phyloP scores from a whole-genome alignment of 2,888 invertebrate species.

The Amblyjoppa fuscipennis region DNA sequence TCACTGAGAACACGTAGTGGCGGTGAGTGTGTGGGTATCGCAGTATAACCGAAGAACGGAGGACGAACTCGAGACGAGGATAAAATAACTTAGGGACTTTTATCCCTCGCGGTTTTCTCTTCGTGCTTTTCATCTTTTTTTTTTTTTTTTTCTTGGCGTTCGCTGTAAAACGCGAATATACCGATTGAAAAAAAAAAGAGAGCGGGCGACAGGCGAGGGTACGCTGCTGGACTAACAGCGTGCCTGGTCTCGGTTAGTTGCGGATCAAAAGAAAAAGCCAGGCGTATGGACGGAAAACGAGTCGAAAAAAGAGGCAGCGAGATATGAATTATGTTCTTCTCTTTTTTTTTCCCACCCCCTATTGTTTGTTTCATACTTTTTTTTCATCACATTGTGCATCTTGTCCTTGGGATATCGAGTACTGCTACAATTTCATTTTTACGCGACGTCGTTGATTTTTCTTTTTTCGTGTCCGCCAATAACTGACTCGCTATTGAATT shows the following conservation, averaged over 20 bases:
- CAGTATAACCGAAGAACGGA: slow-evolving; percentile 13
- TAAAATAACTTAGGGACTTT: slow-evolving; percentile 15
- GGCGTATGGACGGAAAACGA: background rate
- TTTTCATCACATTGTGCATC: slow-evolving; percentile 28
- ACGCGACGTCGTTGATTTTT: background rate
- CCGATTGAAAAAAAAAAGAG: slow-evolving; percentile 8
- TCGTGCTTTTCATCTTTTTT: slow-evolving; percentile 34
- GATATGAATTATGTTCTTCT: slow-evolving; percentile 73
- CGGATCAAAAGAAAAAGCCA: slow-evolving; percentile 2
- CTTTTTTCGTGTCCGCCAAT: background rate
- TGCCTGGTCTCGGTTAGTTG: background rate
- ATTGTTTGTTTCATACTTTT: slow-evolving; percentile 74
- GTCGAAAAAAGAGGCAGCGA: slow-evolving; percentile 16
- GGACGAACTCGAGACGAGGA: slow-evolving; percentile 5
- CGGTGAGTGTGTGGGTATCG: slow-evolving; percentile 11
- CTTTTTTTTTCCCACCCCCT: slow-evolving; percentile 58
- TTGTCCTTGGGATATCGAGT: slow-evolving; percentile 4
- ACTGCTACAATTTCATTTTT: slow-evolving; percentile 10
- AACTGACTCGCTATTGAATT: background rate
- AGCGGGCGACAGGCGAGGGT: background rate
- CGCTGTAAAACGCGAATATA: slow-evolving; percentile 37
- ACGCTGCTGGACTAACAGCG: slow-evolving; percentile 14
- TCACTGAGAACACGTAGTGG: slow-evolving; percentile 8
- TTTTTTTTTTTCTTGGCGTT: slow-evolving; percentile 47
- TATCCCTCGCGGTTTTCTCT: slow-evolving; percentile 21